phyloP scores from a whole-genome alignment of 2,113 vertebrate species.

The Monarcha castaneiventris region DNA sequence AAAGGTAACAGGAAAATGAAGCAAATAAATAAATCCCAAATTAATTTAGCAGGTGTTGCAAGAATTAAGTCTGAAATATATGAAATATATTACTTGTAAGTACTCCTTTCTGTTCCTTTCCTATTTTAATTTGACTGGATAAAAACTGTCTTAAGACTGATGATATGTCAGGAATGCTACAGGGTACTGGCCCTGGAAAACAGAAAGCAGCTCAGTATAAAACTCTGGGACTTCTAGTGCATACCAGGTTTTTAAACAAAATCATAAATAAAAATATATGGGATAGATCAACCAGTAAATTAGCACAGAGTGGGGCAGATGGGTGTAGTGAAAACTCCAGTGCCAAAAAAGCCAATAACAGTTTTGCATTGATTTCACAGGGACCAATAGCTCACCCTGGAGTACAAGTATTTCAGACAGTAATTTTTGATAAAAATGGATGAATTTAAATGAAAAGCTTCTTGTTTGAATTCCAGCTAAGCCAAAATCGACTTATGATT shows the following conservation, averaged over 20 bases:
- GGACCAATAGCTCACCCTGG: not conserved
- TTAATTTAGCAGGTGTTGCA: not conserved
- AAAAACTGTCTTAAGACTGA: not conserved
- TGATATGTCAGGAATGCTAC: not conserved
- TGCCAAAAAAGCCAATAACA: not conserved
- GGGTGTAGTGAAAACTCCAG: not conserved
- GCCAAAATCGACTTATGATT: not conserved
- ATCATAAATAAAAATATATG: not conserved
- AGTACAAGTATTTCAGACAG: not conserved
- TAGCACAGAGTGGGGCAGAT: not conserved
- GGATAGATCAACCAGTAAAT: not conserved
- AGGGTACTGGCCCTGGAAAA: not conserved
- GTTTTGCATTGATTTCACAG: not conserved
- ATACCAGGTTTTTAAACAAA: not conserved
- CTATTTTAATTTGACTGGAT: not conserved
- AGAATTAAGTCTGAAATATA: not conserved
- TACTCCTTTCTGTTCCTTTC: not conserved
- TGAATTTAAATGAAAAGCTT: not conserved
- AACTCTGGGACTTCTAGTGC: not conserved
- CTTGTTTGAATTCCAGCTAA: not conserved
- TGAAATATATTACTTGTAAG: not conserved
- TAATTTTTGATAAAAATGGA: not conserved
- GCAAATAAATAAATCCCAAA: not conserved
- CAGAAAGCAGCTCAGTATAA: not conserved
- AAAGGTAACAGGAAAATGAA: not conserved